These are phyloP conservation scores for Drosophila algonquin DNA, from an alignment of 2,888 invertebrate species.

Conservation along the genomic window DNA sequence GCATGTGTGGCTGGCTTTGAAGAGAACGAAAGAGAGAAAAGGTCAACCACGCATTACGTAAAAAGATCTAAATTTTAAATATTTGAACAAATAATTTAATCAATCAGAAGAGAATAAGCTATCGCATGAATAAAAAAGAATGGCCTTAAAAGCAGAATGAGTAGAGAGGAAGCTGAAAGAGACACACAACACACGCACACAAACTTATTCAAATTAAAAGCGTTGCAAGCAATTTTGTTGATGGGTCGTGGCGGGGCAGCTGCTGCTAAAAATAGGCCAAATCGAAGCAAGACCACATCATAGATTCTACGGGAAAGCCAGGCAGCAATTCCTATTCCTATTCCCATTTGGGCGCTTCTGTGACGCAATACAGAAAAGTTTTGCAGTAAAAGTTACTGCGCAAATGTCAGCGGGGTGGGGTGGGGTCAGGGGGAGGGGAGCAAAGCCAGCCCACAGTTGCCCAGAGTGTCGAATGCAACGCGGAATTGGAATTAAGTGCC, in stretches of 20 bases:
- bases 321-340: conserved; percentile 9
- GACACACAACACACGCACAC: conserved; percentile 45
- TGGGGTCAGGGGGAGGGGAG: conserved; percentile 19
- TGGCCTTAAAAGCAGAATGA: conserved; percentile 42
- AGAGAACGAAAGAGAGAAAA: conserved; percentile 17
- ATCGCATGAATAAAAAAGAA: conserved; percentile 45
- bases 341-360: conserved; percentile 26
- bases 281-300: conserved; percentile 5
- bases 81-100: conserved; percentile 52
- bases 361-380: conserved; percentile 68
- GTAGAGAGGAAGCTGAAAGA: conserved; percentile 53
- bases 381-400: conserved; percentile 67
- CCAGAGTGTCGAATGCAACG: conserved; percentile 42
- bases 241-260: conserved; percentile 27
- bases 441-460: conserved; percentile 31
- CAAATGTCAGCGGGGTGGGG: conserved; percentile 57
- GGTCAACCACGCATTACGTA: conserved; percentile 55
- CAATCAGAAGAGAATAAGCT: conserved; percentile 45
- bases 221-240: conserved; percentile 45
- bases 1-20: not conserved
- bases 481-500: conserved; percentile 15
- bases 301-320: conserved; percentile 4
- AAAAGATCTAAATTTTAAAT: conserved; percentile 51
- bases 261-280: conserved; percentile 72
- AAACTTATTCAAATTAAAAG: conserved; percentile 41